Conservation (phyloP, 2,888 invertebrate genomes). For the Sinhomidia bicolor region DNA sequence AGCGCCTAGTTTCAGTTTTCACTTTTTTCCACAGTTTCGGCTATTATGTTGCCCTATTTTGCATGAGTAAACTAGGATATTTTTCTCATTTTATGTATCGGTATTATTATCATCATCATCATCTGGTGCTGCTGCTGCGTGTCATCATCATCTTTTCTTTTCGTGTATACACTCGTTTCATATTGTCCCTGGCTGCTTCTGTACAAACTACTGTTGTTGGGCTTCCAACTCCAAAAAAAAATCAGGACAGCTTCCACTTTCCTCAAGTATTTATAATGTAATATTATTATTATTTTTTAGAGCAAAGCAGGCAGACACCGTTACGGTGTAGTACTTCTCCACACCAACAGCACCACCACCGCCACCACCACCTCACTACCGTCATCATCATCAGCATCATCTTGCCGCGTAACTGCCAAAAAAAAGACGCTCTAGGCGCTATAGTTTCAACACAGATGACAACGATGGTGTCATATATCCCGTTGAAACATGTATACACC, state of each 20-base stretch:
- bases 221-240: neutral
- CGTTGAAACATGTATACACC: neutral
- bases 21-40: neutral
- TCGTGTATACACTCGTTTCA: neutral
- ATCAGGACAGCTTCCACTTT: neutral
- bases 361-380: neutral
- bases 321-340: conserved; percentile 6
- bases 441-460: conserved; percentile 60
- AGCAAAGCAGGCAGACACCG: neutral
- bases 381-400: too few relatives aligned
- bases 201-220: too few relatives aligned
- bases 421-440: conserved; percentile 61
- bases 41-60: conserved; percentile 29
- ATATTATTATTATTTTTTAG: conserved; percentile 2
- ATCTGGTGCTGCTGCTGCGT: neutral
- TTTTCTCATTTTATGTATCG: conserved; percentile 44
- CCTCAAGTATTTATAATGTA: neutral
- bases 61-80: conserved; percentile 54
- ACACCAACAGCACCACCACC: too few relatives aligned
- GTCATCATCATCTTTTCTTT: neutral
- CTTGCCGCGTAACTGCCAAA: conserved; percentile 15
- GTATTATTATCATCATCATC: too few relatives aligned
- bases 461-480: conserved; percentile 36
- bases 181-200: too few relatives aligned
- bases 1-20: too few relatives aligned